phyloP scores from a whole-genome alignment of 2,888 invertebrate species.

The Diadromus collaris region DNA sequence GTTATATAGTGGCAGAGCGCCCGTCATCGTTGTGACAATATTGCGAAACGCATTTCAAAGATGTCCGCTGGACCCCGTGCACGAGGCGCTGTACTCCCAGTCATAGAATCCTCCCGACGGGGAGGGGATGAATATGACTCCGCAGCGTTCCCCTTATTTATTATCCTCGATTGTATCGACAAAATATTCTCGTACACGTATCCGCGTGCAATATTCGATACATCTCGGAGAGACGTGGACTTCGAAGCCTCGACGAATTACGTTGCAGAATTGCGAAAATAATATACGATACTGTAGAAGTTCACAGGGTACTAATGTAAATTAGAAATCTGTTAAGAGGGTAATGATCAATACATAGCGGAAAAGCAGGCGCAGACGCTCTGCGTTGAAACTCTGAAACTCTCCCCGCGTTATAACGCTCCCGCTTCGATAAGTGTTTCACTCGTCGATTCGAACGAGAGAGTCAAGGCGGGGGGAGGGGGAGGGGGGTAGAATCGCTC shows the following conservation, averaged over 20 bases:
- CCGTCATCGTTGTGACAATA: conserved; percentile 33
- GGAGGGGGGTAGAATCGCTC: conserved; percentile 10
- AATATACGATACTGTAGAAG: conserved; percentile 53
- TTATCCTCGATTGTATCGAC: neutral
- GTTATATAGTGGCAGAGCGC: neutral
- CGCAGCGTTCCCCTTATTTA: neutral
- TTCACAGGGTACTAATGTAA: conserved; percentile 74
- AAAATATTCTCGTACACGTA: neutral
- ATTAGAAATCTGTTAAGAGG: conserved; percentile 79
- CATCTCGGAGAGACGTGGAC: neutral
- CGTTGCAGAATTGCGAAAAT: neutral
- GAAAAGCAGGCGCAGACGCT: conserved; percentile 77
- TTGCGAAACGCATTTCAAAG: conserved; percentile 51
- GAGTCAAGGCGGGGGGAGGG: conserved; percentile 27
- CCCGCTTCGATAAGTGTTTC: conserved; percentile 66
- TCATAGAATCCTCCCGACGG: conserved; percentile 29
- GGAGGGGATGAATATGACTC: conserved; percentile 13
- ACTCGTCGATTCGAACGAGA: conserved; percentile 53
- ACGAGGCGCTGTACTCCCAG: neutral
- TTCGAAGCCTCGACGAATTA: neutral
- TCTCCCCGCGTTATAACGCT: conserved; percentile 53
- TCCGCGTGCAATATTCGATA: neutral
- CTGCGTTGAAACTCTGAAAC: conserved; percentile 61
- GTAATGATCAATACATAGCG: conserved; percentile 79
- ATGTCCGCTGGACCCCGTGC: conserved; percentile 49